Base-by-base conservation (phyloP, 2,113 vertebrate species). In the Albula goreensis region DNA sequence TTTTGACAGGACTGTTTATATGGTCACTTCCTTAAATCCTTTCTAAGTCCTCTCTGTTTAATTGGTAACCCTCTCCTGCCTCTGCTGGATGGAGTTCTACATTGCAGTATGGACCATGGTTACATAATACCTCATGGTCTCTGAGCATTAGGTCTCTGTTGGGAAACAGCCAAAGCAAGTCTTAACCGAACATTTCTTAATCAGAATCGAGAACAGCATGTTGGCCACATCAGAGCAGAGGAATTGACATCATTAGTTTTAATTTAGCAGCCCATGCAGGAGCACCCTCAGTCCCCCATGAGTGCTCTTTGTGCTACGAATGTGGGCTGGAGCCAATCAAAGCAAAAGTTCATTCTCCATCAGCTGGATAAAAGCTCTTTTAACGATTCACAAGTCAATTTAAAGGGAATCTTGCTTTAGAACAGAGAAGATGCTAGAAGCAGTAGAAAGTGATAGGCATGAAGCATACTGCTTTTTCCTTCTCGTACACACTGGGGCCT, bases 351-450 rank as follows among this genome's bases (percentile, higher is more conserved):
- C 85, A 60, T 9, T 78, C 80, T 41, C 5, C 11, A 41, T 3
- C 83, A 22, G 31, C 41, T 85, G 84, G 89, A 74, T 78, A 22
- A 85, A 31, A 56, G 49, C 31, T 78, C 48, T 84, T 84, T 89
- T 88, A 86, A 84, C 88, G 31, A 12, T 83, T 89, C 63, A 60
- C 63, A 80, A 84, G 77, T 15, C 41, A 79, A 74, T 74, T 74
- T 74, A 6, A 74, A 74, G 6, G 22, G 5, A n/a, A 7, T 48
- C 48, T n/a, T 78, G 41, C 17, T 31, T 78, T 78, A 0, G 74
- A 25, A 31, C 77, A 78, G 25, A n/a, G 49, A n/a, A 22, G 63
- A 70, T n/a, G 7, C 25, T 79, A 11, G n/a, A 48, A 79, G 78
- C 17, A 49, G 19, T 41, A 79, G 11, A 79, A 49, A 4, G 9